Base-by-base conservation (phyloP, 2,888 invertebrate species). In the Drosophila mulleri region DNA sequence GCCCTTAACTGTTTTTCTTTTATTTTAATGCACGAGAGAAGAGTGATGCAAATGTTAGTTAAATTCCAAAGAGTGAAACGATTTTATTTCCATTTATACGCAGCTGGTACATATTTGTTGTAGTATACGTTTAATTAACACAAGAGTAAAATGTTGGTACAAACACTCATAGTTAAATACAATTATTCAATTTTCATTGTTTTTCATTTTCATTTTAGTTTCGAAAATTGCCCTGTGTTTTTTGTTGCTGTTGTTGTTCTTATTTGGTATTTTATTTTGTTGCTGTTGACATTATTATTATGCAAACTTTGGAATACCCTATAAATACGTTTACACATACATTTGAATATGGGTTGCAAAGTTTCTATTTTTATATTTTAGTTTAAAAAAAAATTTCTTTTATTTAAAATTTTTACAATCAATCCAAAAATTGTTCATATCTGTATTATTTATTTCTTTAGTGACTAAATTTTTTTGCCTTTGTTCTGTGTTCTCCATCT, bases 101-200 rank as follows among this genome's bases (percentile, higher is more conserved):
- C 59, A 58, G 16, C 58, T 29, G 35, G 37, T 78, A 79, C 75
- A 66, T 32, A 56, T 53, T 23, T 53, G 37, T 53, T 68, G 26
- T 74, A 75, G 54, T 74, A 69, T 77, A 63, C 62, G 71, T 69
- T 86, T 82, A 75, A 83, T 83, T 80, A 83, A 83, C 86, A 86
- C 88, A 75, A 69, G 80, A 77, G 85, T 74, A 61, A 65, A 77
- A 85, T 72, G 70, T 67, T 74, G 76, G 79, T 83, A 87, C 69
- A 78, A 66, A 87, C 88, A 82, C 75, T 69, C 67, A 82, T 78
- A 75, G 85, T 73, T 65, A 82, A 83, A 82, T 88, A 76, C 67
- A 83, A 66, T 86, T 75, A 80, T 73, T 60, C 69, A 62, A 23
- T 68, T 75, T 53, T 26, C 42, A 54, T 75, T 56, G 12, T 26